Evolutionary conservation across 2,888 invertebrate species (phyloP).

Genomic region (Gisinianus flammeolus): DNA sequence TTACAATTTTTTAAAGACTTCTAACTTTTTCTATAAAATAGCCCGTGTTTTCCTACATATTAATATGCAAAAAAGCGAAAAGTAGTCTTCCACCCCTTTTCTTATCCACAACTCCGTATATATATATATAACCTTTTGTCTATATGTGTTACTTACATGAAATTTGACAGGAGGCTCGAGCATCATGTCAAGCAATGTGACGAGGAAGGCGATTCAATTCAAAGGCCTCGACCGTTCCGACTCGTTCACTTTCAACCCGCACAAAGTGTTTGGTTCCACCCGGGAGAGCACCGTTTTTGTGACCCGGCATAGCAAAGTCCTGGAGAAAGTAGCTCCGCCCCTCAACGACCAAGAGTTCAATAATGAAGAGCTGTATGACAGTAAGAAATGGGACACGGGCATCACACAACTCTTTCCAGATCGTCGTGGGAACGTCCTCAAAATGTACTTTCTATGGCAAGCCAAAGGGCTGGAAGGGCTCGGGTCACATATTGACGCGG

Average conservation of each 20-base stretch:
- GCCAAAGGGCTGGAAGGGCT: conserved; percentile 68
- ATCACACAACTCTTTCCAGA: conserved; percentile 64
- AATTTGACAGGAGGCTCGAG: conserved; percentile 47
- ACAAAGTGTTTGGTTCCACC: conserved; percentile 85
- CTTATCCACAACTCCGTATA: too few relatives aligned
- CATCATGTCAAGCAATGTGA: conserved; percentile 37
- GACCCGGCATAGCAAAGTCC: conserved; percentile 60
- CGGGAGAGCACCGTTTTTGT: conserved; percentile 86
- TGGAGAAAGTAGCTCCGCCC: not conserved
- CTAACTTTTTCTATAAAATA: too few relatives aligned
- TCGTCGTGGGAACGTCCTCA: conserved; percentile 89
- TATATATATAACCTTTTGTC: too few relatives aligned
- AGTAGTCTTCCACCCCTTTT: too few relatives aligned
- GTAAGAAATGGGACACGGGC: not conserved
- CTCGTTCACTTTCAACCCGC: conserved; percentile 92
- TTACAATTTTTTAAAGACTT: too few relatives aligned
- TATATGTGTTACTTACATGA: too few relatives aligned
- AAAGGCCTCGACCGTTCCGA: conserved; percentile 63
- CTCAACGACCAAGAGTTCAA: conserved; percentile 9
- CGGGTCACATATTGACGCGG: not conserved
- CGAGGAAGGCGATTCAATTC: conserved; percentile 3
- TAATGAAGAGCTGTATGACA: conserved; percentile 7
- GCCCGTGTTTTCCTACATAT: too few relatives aligned
- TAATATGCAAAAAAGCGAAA: too few relatives aligned
- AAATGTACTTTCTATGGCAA: conserved; percentile 98